A percentile compares a stretch with the other conserved stretches of the same genome.
Conservation (phyloP, 2,113 vertebrate species). For the Chloebia gouldiae region DNA sequence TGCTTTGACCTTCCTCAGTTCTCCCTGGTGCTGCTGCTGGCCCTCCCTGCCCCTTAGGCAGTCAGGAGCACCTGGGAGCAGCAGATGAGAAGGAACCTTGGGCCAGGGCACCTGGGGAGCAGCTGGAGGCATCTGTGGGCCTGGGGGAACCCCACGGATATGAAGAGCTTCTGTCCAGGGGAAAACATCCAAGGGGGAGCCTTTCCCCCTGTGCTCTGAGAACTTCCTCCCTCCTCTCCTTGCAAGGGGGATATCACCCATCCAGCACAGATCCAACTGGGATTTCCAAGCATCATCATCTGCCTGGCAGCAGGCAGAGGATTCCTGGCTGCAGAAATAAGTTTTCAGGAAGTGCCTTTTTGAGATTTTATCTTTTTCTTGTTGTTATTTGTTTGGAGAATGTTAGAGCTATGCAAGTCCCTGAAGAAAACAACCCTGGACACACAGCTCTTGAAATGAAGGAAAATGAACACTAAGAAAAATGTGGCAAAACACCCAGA, state of each 20-base stretch:
- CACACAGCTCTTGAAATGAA: neutral
- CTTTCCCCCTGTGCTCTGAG: neutral
- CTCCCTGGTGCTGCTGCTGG: neutral
- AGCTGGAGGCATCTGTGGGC: neutral
- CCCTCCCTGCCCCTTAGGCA: neutral
- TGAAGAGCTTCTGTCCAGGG: neutral
- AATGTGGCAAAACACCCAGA: neutral
- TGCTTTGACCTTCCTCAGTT: neutral
- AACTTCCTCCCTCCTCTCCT: neutral
- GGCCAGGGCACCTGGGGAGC: neutral
- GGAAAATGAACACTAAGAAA: neutral
- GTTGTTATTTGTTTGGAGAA: neutral
- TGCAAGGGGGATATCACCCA: rapidly evolving
- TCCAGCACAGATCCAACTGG: neutral
- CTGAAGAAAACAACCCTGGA: neutral
- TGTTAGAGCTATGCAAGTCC: neutral
- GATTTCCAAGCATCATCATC: neutral
- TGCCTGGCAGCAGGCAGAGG: neutral
- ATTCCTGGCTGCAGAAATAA: neutral
- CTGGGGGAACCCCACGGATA: rapidly evolving
- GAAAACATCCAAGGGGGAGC: neutral
- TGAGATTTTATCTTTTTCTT: neutral
- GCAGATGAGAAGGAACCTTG: neutral
- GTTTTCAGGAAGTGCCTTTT: neutral
- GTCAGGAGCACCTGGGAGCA: neutral